Evolutionary conservation across 2,797 vertebrate genomes (phyloP).

Genomic region (Pachyuromys duprasi): DNA sequence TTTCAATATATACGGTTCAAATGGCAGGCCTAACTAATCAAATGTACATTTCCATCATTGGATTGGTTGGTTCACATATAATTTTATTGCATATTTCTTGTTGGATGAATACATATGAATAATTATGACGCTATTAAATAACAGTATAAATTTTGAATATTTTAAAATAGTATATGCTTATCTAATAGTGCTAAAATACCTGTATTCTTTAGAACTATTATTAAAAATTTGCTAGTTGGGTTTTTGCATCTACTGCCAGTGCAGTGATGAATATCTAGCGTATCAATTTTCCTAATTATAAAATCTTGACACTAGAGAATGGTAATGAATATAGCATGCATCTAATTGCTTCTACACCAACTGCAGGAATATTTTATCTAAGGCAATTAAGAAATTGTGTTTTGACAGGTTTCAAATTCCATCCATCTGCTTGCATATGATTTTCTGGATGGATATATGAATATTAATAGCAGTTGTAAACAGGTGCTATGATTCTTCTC

Average conservation of each 20-base stretch:
- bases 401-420: slow-evolving; percentile 74
- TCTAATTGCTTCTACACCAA: slow-evolving; percentile 66
- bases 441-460: slow-evolving; percentile 72
- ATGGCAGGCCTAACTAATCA: neutral
- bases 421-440: slow-evolving; percentile 71
- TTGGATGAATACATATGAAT: neutral
- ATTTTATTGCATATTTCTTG: neutral
- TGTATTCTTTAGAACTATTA: neutral
- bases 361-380: slow-evolving; percentile 75
- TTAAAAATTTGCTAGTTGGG: neutral
- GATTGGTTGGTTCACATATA: neutral
- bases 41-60: neutral
- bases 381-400: slow-evolving; percentile 74
- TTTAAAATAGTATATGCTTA: neutral
- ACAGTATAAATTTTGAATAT: neutral
- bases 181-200: neutral
- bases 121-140: neutral
- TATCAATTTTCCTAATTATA: slow-evolving; percentile 59
- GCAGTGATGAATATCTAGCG: neutral
- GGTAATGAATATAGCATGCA: slow-evolving; percentile 52
- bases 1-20: neutral
- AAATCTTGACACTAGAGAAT: slow-evolving; percentile 53
- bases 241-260: neutral
- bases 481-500: slow-evolving; percentile 61
- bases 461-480: slow-evolving; percentile 75